These are phyloP conservation scores for Epizoanthus stellaris DNA, from an alignment of 92 coral and sea anemone genomes.

Conservation along the genomic window DNA sequence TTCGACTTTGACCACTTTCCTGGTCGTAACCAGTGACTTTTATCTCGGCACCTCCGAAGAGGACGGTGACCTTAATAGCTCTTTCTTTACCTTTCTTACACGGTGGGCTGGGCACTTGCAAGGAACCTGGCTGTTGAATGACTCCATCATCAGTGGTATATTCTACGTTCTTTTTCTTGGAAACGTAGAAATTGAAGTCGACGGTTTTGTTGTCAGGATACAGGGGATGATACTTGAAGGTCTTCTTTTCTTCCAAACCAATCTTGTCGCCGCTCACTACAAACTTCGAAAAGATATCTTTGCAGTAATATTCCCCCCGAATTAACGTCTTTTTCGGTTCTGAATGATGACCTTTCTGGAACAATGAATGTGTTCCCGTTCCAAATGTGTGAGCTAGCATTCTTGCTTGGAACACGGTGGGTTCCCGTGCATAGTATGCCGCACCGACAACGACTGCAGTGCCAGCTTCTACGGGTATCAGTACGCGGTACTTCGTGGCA, in stretches of 20 bases:
- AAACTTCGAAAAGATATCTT: constrained; percentile 53
- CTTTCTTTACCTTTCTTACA: constrained; percentile 52
- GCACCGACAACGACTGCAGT: constrained; percentile 74
- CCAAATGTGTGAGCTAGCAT: constrained; percentile 69
- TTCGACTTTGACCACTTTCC: constrained; percentile 16
- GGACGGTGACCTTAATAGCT: constrained; percentile 42
- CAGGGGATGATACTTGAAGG: constrained; percentile 46
- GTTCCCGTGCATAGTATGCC: constrained; percentile 63
- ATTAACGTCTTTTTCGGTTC: constrained; percentile 25
- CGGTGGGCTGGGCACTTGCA: constrained; percentile 55
- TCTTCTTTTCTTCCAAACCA: constrained; percentile 44
- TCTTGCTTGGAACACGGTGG: constrained; percentile 56
- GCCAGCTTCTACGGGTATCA: constrained; percentile 65
- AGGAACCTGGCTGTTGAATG: constrained; percentile 20
- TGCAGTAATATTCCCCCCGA: constrained; percentile 52
- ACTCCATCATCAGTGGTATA: constrained; percentile 63
- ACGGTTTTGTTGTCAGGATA: constrained; percentile 35
- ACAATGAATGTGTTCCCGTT: constrained; percentile 33
- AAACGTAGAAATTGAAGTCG: constrained; percentile 58
- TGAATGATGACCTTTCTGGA: constrained; percentile 47
- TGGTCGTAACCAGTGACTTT: constrained; percentile 54
- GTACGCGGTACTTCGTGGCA: constrained; percentile 9
- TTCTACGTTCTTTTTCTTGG: constrained; percentile 42
- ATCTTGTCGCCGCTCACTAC: constrained; percentile 56
- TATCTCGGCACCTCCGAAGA: constrained; percentile 78